Base-by-base conservation (phyloP, 2,113 vertebrate genomes). In the Eublepharis macularius region DNA sequence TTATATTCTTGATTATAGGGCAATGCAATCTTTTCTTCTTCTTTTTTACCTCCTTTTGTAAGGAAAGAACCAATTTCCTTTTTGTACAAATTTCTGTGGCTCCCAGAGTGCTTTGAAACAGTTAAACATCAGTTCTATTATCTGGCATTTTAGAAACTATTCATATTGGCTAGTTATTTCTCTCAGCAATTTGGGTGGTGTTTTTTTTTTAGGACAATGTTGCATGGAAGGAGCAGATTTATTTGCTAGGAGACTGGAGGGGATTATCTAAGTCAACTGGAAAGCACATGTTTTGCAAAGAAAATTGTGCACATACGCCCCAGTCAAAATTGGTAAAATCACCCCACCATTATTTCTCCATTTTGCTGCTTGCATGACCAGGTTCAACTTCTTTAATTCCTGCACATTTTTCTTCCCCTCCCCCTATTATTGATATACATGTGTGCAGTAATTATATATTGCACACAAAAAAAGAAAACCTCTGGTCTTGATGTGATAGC, bases 1-100 rank as follows among this genome's bases (percentile, higher is more conserved):
- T 81, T 91, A 24, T 86, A 92, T 94, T 47, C 29, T 90, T 93
- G 73, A 89, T 92, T 90, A 83, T 76, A 90, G 73, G 32, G 69
- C 90, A 87, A 26, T 63, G 81, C 82, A 77, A 75, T 88, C 78
- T 78, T 81, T 78, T 49, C 34, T 54, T 90, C 87, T 87, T 13
- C 69, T 29, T 57, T 79, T 88, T 86, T 87, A 68, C 4, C 16
- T 5, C 57, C 26, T 39, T 57, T 41, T 49, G 39, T 39, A n/a
- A 79, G 79, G 69, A 87, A 93, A 87, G 80, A 90, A 76, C 77
- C 63, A 32, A 54, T 94, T 89, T 90, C 80, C 72, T 83, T 6
- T 73, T 78, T 75, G 74, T 90, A 74, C 80, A 78, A 87, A 51
- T 34, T 69, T 87, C 65, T 85, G 83, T 85, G 76, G 43, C 49